Conservation (phyloP, 1,140 invertebrate genomes). For the Pseudomyrmex pallidus region DNA sequence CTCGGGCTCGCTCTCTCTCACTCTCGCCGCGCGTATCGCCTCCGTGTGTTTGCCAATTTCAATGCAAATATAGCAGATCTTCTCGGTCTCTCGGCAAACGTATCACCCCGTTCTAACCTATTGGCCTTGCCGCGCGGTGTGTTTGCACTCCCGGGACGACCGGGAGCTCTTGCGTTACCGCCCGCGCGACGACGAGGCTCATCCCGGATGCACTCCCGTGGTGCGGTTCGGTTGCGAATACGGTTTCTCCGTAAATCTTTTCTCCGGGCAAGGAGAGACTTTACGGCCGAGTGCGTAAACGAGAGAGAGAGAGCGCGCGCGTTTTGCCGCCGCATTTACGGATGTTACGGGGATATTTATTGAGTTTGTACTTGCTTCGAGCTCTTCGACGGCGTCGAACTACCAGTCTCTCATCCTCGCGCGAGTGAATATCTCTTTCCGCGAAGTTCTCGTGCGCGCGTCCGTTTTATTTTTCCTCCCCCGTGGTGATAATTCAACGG, state of each 20-base stretch:
- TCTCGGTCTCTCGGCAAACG: slow-evolving; percentile 65
- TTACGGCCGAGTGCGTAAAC: background rate
- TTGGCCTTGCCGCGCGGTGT: slow-evolving; percentile 63
- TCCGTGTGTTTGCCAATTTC: slow-evolving; percentile 77
- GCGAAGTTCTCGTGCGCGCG: background rate
- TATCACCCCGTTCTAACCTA: slow-evolving; percentile 69
- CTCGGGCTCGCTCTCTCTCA: no score
- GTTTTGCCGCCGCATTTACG: slow-evolving; percentile 33
- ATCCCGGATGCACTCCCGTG: slow-evolving; percentile 27
- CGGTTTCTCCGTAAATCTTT: slow-evolving; percentile 41
- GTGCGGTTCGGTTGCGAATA: slow-evolving; percentile 43
- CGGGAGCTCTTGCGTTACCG: slow-evolving; percentile 26
- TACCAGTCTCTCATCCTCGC: background rate
- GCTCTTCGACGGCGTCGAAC: background rate
- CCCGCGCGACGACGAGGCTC: slow-evolving; percentile 8
- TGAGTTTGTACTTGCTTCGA: slow-evolving; percentile 9
- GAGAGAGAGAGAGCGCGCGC: slow-evolving; percentile 9
- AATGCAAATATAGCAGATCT: slow-evolving; percentile 78
- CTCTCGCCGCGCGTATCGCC: slow-evolving; percentile 45
- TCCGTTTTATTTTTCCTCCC: background rate
- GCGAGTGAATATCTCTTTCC: slow-evolving; percentile 4
- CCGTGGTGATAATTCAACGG: slow-evolving; percentile 11
- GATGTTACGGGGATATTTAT: slow-evolving; percentile 33
- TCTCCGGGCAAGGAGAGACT: slow-evolving; percentile 2
- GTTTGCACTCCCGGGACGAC: slow-evolving; percentile 60